A percentile compares a stretch with the other conserved stretches of the same genome.
Conservation (phyloP, 2,888 invertebrate species). For the Camponotus fellah region DNA sequence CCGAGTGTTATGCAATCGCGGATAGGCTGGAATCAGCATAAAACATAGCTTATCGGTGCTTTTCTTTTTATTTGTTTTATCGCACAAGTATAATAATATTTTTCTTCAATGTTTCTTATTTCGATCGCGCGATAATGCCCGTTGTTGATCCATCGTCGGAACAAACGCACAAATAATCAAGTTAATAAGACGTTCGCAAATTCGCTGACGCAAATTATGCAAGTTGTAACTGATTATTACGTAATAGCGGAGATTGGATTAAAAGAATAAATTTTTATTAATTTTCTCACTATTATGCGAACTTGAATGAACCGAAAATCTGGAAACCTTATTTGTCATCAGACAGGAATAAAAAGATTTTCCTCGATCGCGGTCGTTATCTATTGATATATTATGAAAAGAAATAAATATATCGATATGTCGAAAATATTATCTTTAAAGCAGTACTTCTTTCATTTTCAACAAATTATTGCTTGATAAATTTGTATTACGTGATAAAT, state of each 20-base stretch:
- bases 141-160: slow-evolving; percentile 1
- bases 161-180: slow-evolving; percentile 30
- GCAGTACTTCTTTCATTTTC: background rate
- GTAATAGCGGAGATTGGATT: slow-evolving; percentile 14
- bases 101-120: slow-evolving; percentile 56
- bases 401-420: background rate
- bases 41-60: slow-evolving; percentile 61
- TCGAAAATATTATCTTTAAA: background rate
- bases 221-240: slow-evolving; percentile 34
- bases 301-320: background rate
- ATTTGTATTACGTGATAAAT: background rate
- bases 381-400: background rate
- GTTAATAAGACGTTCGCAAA: slow-evolving; percentile 13
- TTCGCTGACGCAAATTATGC: slow-evolving; percentile 30
- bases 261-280: too few relatives aligned
- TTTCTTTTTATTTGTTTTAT: slow-evolving; percentile 68
- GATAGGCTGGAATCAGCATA: slow-evolving; percentile 51
- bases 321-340: background rate
- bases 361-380: background rate
- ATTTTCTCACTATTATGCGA: background rate
- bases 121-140: slow-evolving; percentile 61
- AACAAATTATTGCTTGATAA: background rate
- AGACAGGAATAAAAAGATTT: background rate
- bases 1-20: background rate
- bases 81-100: slow-evolving; percentile 63